Base-by-base conservation (phyloP, 2,113 vertebrate species). In the Saccopteryx leptura region DNA sequence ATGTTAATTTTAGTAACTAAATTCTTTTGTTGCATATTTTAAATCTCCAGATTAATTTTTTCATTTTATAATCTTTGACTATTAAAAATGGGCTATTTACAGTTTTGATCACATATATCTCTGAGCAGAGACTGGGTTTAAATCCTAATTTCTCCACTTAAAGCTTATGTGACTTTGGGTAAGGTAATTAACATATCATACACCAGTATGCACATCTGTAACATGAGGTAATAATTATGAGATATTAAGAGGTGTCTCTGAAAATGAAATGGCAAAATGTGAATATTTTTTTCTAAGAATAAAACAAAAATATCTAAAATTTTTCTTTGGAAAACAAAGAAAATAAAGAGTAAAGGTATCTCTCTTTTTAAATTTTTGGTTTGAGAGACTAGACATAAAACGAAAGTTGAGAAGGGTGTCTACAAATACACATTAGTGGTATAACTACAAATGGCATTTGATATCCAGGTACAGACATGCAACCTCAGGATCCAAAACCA, bases 251-350 rank as follows among this genome's bases (percentile, higher is more conserved):
- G 3, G 19, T 90, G 6, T 10, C 6, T 84, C 10, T 96, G 66
- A 91, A 93, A 94, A 80, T 84, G 10, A 93, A 92, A 21, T 81
- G 60, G 4, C 28, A 93, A 93, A 90, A 58, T 66, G n/a, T 81
- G 46, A 91, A 79, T 56, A 24, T 52, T 60, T 66, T 26, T 52
- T 78, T 33, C 9, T 83, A 46, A 74, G 31, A 86, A 78, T 74
- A 5, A 52, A 63, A 82, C 18, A 80, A 21, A 1, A 90, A 80
- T 17, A 56, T 5, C 31, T 76, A 52, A 23, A 54, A 28, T 76
- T 95, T 72, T 68, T 68, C 56, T 80, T 90, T 48, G 8, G 31
- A 79, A 86, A 84, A 68, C 7, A 92, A 78, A 65, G 33, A 52
- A 87, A 65, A 91, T 23, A 71, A 82, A 63, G 28, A 71, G 4